These are phyloP conservation scores for Dryocosmus kuriphilus DNA, from an alignment of 2,888 invertebrate species.

Conservation along the genomic window DNA sequence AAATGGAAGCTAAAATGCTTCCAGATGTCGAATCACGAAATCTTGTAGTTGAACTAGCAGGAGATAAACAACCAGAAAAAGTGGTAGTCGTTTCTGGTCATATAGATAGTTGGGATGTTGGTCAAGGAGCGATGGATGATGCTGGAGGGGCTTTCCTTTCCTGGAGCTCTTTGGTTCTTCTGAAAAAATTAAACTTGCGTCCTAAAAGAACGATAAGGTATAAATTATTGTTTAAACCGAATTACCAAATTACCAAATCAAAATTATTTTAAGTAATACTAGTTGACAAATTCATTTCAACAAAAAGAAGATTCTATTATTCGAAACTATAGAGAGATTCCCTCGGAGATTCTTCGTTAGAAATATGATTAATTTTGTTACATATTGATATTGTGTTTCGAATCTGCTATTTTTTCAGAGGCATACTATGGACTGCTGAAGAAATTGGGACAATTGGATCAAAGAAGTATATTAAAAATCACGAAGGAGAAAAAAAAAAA, in stretches of 20 bases:
- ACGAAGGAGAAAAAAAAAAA: slow-evolving; percentile 80
- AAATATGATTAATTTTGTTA: not conserved
- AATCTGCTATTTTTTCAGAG: slow-evolving; percentile 71
- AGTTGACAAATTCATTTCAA: not conserved
- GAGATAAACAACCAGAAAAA: slow-evolving; percentile 78
- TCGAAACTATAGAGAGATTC: too few species aligned
- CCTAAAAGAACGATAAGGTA: slow-evolving; percentile 86
- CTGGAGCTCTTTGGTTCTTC: too few species aligned
- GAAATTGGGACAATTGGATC: slow-evolving; percentile 87
- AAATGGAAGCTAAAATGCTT: slow-evolving; percentile 82
- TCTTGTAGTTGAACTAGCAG: slow-evolving; percentile 84
- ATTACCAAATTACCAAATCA: too few species aligned
- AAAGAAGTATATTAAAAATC: slow-evolving; percentile 81
- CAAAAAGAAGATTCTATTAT: not conserved
- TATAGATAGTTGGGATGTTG: slow-evolving; percentile 93
- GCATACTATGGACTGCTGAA: slow-evolving; percentile 90
- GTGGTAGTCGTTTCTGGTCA: slow-evolving; percentile 91
- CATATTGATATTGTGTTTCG: not conserved
- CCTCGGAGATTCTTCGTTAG: too few species aligned
- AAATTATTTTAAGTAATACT: too few species aligned
- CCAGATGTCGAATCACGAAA: slow-evolving; percentile 84
- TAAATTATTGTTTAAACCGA: not conserved
- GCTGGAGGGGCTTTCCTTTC: slow-evolving; percentile 90
- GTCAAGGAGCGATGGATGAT: slow-evolving; percentile 93
- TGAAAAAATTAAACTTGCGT: slow-evolving; percentile 81